Conservation (phyloP, 2,797 vertebrate genomes). For the Phrynocephalus vlangalii region DNA sequence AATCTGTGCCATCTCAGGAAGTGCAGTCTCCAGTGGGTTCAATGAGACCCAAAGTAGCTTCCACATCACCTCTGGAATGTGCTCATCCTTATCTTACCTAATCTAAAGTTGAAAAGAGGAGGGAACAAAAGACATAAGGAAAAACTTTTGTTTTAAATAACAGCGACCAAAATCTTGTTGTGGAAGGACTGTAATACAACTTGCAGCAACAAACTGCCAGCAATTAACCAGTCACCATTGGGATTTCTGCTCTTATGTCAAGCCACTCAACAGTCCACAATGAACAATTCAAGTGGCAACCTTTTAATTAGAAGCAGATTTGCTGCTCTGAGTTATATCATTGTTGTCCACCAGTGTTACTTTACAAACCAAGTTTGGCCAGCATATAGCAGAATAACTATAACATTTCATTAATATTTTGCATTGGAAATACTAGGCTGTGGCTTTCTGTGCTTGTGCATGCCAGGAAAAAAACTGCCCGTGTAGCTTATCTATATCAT, state of each 20-base stretch:
- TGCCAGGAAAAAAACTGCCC: background rate
- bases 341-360: too few relatives aligned
- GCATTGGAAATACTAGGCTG: background rate
- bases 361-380: too few relatives aligned
- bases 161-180: too few relatives aligned
- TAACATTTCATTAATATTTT: background rate
- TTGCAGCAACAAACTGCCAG: too few relatives aligned
- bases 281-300: too few relatives aligned
- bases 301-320: too few relatives aligned
- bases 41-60: background rate
- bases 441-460: background rate
- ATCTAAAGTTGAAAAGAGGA: background rate
- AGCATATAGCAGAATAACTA: background rate
- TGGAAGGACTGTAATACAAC: too few relatives aligned
- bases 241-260: too few relatives aligned
- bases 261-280: too few relatives aligned
- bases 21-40: background rate
- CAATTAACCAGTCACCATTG: too few relatives aligned
- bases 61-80: background rate
- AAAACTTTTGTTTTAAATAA: background rate
- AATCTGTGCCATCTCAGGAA: background rate
- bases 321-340: too few relatives aligned
- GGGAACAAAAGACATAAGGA: background rate
- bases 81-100: background rate
- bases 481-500: background rate